Evolutionary conservation across 1,140 invertebrate genomes (phyloP), one percentile per base, ranked within the genome.

Genomic region (Nasonia giraulti): DNA sequence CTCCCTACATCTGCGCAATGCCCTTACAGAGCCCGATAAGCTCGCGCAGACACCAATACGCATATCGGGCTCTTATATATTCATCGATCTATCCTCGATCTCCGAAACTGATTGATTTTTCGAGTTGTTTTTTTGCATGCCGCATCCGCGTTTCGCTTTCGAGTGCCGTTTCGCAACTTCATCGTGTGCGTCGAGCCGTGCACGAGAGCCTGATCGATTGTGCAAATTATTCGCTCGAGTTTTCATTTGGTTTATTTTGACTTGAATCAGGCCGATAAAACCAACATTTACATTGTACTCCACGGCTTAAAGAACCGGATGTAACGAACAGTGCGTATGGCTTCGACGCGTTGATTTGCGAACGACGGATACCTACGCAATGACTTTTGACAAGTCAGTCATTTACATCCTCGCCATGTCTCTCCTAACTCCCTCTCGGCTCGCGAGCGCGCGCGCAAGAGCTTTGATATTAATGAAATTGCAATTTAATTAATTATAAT

Each of bases 401-500:
- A 78, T 69, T 71, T 40, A 75, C 75, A 44, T 44, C 40, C 7
- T 44, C 40, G 6, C 40, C 8, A 7, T 44, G 7, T 62, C 33
- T 40, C 62, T 79, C 27, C 8, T 11, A 27, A 27, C 62, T 75
- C 55, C 50, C n/a, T 17, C 20, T 3, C 5, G 6, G 2, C 20
- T 7, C 20, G 55, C 12, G 12, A 17, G 14, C 27, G 3, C 69
- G 68, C n/a, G n/a, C n/a, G n/a, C n/a, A n/a, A n/a, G n/a, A 66
- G 83, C 79, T 82, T 82, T 82, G 73, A 85, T 85, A 85, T 85
- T 82, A 85, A 85, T 85, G 84, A 85, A 82, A 85, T 82, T 85
- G 84, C 84, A 82, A 78, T 85, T 85, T 85, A 85, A 85, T 85
- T 85, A 85, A 85, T 85, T 85, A 82, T 82, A 82, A 82, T 78